Base-by-base conservation (phyloP, 2,797 vertebrate species). In the Acrossocheilus wenchowensis region DNA sequence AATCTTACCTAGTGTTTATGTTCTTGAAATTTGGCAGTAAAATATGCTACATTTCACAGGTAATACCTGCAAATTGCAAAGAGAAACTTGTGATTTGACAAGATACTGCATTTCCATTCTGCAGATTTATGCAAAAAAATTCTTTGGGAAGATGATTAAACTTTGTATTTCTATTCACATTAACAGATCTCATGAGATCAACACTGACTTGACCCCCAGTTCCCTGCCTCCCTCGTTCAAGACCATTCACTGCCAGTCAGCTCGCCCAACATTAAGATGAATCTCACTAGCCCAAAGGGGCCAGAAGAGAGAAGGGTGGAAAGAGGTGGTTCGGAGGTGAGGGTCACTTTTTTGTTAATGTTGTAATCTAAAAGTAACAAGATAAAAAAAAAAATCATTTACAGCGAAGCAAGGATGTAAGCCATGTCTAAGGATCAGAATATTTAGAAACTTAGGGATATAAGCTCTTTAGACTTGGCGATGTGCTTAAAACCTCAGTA, bases 281-380 rank as follows among this genome's bases (percentile, higher is more conserved):
- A 97, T 93, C 95, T 98, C 92, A 98, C 97, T 82, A 99, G 98
- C 92, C 98, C 98, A 68, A 99, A 99, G 98, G 94, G 96, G 97
- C 81, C 98, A 97, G 90, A 99, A 99, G 91, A 97, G 98, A 96
- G 98, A 99, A 95, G 98, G 98, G 14, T 99, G 98, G 98, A 99
- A 99, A 94, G 98, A 99, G 93, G 98, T 99, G 69, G 97, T 99
- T 83, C 96, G 98, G 94, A 96, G 98, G 98, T 98, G 91, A 92
- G 92, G 4, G 21, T 26, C 10, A 15, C 8, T 19, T 69, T 69
- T 64, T 34, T 30, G 30, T 30, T 17, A 5, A 69, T 39, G 17
- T 21, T 69, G 6, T 8, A 21, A 11, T 21, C 36, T 39, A 69
- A 69, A 39, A 68, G 7, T 36, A 36, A 68, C n/a, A 21, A 39